These are phyloP conservation scores for Procambarus virginalis DNA, from an alignment of 1,140 invertebrate genomes.

Conservation along the genomic window DNA sequence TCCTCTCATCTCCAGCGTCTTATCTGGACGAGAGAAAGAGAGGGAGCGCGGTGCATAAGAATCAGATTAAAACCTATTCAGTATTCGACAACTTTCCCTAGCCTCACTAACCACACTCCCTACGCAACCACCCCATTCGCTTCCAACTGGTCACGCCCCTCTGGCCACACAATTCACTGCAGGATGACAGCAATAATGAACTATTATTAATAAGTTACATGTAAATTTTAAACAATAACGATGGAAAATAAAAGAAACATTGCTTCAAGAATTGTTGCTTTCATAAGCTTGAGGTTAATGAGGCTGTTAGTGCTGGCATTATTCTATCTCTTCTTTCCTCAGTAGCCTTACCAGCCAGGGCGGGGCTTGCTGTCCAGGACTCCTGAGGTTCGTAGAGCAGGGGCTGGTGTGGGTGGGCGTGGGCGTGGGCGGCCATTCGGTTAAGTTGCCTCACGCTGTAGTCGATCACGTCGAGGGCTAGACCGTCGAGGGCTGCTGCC, in stretches of 20 bases:
- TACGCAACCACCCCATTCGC: too few species aligned
- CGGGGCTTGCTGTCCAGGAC: neutral
- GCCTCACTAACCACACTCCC: too few species aligned
- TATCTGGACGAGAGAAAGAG: too few species aligned
- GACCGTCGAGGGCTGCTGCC: constrained; percentile 28
- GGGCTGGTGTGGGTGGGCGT: constrained; percentile 13
- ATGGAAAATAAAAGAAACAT: neutral
- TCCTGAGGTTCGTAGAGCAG: constrained; percentile 9
- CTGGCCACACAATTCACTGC: too few species aligned
- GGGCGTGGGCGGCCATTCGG: neutral
- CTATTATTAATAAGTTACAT: too few species aligned
- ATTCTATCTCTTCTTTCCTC: neutral
- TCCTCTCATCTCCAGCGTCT: too few species aligned
- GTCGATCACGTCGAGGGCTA: constrained; percentile 42
- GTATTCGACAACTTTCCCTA: too few species aligned
- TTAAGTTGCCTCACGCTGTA: constrained; percentile 45
- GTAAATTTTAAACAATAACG: too few species aligned
- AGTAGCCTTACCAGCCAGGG: neutral
- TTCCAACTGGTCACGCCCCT: too few species aligned
- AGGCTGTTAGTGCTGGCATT: neutral
- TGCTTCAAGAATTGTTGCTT: neutral
- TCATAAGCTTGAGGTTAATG: neutral
- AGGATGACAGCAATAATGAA: too few species aligned
- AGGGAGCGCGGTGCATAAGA: too few species aligned
- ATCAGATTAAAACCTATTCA: too few species aligned